Base-by-base conservation (phyloP, 2,888 invertebrate species). In the Lycia hirtaria region DNA sequence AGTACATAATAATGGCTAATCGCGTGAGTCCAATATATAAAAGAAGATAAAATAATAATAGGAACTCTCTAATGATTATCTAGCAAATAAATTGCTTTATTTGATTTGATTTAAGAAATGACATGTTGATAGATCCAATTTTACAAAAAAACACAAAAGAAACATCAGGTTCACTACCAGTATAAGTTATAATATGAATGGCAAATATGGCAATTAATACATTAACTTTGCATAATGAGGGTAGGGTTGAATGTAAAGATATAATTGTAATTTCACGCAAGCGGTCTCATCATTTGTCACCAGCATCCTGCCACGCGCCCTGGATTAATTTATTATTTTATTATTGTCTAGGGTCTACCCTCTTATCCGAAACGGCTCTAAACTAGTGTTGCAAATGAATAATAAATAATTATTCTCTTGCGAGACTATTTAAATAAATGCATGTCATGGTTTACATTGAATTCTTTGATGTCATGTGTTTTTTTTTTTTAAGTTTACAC, bases 301-400 rank as follows among this genome's bases (percentile, higher is more conserved):
- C 91, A 91, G 91, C 91, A 90, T 91, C 92, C 91, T 86, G 90
- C 76, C 87, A 90, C 91, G 90, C 87, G 89, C 80, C 75, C 77
- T 69, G 73, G 57, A 67, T 72, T 78, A 85, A 88, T 89, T 88
- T 88, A 91, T 90, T 90, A 85, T 86, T 81, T 82, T 78, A 82
- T 83, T 83, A 80, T 84, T 83, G 84, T 85, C 81, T 79, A 71
- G 87, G 87, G 85, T 80, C 68, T 76, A 84, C 87, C 87, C 88
- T 81, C 81, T 86, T 82, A 83, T 86, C 80, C 6, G 9, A 9
- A 22, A 17, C 14, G 79, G 51, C 64, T 75, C 82, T 80, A 83
- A 83, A 40, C 1, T 9, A 9, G 5, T 9, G 26, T 26, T n/a
- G n/a, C n/a, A n/a, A n/a, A n/a, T n/a, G n/a, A n/a, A n/a, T n/a